Evolutionary conservation across 2,888 invertebrate genomes (phyloP).

Genomic region (Formica aserva): DNA sequence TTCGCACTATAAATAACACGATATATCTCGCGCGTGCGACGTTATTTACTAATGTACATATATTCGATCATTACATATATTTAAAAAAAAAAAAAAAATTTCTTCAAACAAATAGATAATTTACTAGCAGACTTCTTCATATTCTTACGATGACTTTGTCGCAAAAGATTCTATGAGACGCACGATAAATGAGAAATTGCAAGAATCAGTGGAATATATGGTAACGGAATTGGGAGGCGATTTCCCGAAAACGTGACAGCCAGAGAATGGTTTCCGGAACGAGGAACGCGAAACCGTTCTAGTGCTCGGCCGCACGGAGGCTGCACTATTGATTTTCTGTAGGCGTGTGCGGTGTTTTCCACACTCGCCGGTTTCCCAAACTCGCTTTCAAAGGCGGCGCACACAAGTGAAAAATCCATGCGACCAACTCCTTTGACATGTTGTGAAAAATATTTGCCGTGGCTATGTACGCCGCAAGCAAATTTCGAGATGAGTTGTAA

Average conservation of each 20-base stretch:
- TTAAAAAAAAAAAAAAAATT: not conserved
- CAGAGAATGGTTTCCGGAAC: constrained; percentile 54
- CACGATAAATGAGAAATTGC: constrained; percentile 44
- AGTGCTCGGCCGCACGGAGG: constrained; percentile 63
- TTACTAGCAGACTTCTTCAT: not conserved
- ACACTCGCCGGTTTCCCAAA: constrained; percentile 59
- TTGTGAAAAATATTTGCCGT: constrained; percentile 38
- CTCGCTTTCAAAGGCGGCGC: constrained; percentile 67
- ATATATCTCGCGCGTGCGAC: not conserved
- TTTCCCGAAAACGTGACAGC: constrained; percentile 48
- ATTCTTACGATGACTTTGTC: not conserved
- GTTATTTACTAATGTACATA: not conserved
- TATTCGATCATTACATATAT: not conserved
- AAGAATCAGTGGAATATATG: constrained; percentile 5
- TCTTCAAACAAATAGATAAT: not conserved
- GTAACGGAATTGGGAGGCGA: constrained; percentile 26
- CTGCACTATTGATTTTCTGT: constrained; percentile 76
- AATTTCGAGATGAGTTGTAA: not conserved
- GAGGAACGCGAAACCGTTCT: constrained; percentile 60
- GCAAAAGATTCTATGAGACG: not conserved
- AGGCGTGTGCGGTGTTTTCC: constrained; percentile 76
- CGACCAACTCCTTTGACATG: constrained; percentile 21
- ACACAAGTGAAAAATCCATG: constrained; percentile 28
- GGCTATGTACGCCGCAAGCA: not conserved
- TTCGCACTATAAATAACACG: constrained; percentile 15